Evolutionary conservation across 2,888 invertebrate genomes (phyloP).

Genomic region (Drosophila koepferae): DNA sequence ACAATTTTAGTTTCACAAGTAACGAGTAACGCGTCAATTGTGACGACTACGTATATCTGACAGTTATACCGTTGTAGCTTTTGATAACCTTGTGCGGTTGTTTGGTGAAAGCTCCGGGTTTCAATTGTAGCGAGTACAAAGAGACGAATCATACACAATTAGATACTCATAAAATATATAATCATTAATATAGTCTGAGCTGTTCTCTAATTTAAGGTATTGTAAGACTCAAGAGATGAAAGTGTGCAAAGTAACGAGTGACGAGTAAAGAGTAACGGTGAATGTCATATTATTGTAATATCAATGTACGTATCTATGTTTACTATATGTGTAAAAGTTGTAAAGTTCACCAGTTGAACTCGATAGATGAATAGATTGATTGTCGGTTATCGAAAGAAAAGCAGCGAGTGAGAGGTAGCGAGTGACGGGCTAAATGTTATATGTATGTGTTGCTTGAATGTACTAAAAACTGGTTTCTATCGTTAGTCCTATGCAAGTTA

Average conservation of each 20-base stretch:
- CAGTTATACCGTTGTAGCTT: neutral
- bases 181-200: neutral
- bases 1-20: neutral
- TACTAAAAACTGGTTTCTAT: constrained; percentile 7
- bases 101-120: neutral
- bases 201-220: constrained; percentile 4
- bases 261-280: neutral
- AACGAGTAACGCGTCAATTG: neutral
- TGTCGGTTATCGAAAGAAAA: neutral
- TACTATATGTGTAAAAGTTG: constrained; percentile 7
- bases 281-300: constrained; percentile 4
- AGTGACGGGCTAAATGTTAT: constrained; percentile 3
- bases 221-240: neutral
- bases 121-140: neutral
- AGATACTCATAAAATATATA: neutral
- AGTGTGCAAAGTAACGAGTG: neutral
- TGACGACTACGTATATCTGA: neutral
- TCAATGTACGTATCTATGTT: constrained; percentile 7
- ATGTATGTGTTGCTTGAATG: constrained; percentile 1
- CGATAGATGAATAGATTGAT: neutral
- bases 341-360: neutral
- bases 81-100: neutral
- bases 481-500: neutral
- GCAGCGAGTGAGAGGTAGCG: neutral
- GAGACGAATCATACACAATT: neutral